Evolutionary conservation across 1,140 invertebrate species (phyloP).

Genomic region (Sipha flava): DNA sequence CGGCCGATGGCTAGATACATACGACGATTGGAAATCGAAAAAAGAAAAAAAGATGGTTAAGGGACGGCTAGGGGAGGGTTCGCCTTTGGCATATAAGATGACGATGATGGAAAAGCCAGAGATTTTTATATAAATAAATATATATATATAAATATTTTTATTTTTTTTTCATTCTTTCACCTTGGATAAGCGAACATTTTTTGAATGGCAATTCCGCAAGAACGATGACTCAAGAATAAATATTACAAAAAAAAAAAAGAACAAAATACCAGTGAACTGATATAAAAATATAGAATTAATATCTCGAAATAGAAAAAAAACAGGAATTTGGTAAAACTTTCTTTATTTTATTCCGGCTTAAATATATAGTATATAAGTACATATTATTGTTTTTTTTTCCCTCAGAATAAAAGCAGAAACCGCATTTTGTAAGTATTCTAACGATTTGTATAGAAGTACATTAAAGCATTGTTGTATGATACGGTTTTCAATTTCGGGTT

Average conservation of each 20-base stretch:
- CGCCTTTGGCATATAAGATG: constrained; percentile 26
- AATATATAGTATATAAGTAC: neutral
- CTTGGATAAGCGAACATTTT: constrained; percentile 10
- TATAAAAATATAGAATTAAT: constrained; percentile 19
- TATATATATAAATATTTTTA: neutral
- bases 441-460: constrained; percentile 1
- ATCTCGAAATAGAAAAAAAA: neutral
- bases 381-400: neutral
- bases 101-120: constrained; percentile 28
- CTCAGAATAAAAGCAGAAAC: neutral
- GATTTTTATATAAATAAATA: constrained; percentile 14
- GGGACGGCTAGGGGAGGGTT: constrained; percentile 8
- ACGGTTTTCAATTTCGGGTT: neutral
- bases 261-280: constrained; percentile 1
- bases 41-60: neutral
- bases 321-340: neutral
- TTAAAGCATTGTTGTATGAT: neutral
- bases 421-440: neutral
- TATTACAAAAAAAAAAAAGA: neutral
- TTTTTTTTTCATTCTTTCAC: constrained; percentile 1
- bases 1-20: constrained; percentile 30
- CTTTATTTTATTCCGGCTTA: neutral
- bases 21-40: constrained; percentile 32
- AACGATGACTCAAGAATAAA: constrained; percentile 24
- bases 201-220: constrained; percentile 13